Evolutionary conservation across 1,140 invertebrate species (phyloP).

Genomic region (Caenorhabditis remanei): DNA sequence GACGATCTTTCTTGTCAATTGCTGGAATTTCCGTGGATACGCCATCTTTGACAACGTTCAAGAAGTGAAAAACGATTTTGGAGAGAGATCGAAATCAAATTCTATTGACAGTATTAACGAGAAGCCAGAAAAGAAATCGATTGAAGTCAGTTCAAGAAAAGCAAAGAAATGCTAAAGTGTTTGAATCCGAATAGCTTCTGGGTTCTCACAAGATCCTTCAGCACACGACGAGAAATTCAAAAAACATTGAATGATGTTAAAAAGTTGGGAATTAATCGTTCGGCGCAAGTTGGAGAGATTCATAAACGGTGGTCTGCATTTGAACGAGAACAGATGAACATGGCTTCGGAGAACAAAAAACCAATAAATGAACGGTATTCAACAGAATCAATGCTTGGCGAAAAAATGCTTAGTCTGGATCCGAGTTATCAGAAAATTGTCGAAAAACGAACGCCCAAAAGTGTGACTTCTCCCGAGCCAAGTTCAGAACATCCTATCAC

Average conservation of each 20-base stretch:
- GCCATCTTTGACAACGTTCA: slow-evolving; percentile 64
- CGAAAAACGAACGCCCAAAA: neutral
- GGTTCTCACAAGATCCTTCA: neutral
- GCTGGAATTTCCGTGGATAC: slow-evolving; percentile 63
- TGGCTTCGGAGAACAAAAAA: neutral
- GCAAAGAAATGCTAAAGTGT: neutral
- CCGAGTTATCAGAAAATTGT: slow-evolving; percentile 31
- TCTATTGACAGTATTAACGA: slow-evolving; percentile 27
- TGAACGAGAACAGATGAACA: slow-evolving; percentile 16
- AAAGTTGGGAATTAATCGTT: neutral
- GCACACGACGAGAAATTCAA: slow-evolving; percentile 4
- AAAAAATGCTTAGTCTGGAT: neutral
- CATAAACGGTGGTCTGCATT: slow-evolving; percentile 34
- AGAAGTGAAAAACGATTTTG: slow-evolving; percentile 63
- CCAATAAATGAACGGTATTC: neutral
- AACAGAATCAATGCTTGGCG: slow-evolving; percentile 21
- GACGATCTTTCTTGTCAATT: slow-evolving; percentile 60
- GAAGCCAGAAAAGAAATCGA: neutral
- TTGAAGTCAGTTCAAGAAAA: neutral
- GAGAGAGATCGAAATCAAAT: slow-evolving; percentile 52
- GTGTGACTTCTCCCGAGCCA: too few species aligned
- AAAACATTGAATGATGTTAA: slow-evolving; percentile 7
- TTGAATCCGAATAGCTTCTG: neutral
- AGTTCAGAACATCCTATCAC: neutral
- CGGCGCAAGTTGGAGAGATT: slow-evolving; percentile 42